A percentile compares a stretch with the other conserved stretches of the same genome.
Evolutionary conservation across 2,797 vertebrate species (phyloP).

Genomic region (Sebastes itinus): DNA sequence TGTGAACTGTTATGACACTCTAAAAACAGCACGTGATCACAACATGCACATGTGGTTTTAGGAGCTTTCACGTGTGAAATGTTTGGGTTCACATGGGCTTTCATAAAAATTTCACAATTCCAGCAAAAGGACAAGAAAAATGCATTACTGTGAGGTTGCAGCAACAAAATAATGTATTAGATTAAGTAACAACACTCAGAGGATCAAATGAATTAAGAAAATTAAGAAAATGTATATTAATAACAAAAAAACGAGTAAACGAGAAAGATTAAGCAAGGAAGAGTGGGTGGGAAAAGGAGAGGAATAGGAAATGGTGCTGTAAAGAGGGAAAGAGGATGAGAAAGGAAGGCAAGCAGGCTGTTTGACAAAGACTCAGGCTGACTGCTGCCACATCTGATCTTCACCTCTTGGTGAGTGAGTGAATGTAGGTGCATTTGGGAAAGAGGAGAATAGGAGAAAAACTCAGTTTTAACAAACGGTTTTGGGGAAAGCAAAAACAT

Average conservation of each 20-base stretch:
- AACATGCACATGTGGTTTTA: neutral
- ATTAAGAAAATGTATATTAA: neutral
- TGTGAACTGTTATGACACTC: neutral
- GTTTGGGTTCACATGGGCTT: neutral
- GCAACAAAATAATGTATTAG: neutral
- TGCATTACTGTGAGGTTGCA: neutral
- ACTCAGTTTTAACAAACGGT: neutral
- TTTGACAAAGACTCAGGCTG: slow-evolving; percentile 31
- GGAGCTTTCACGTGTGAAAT: neutral
- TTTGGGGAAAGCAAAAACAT: neutral
- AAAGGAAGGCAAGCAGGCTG: neutral
- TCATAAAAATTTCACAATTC: neutral
- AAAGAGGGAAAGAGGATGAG: neutral
- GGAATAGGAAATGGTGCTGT: neutral
- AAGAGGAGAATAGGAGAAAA: neutral
- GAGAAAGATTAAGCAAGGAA: neutral
- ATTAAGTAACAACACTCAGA: neutral
- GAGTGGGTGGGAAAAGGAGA: neutral
- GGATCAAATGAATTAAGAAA: neutral
- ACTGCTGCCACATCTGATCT: slow-evolving; percentile 26
- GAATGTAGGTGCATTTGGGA: neutral
- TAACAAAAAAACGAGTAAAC: neutral
- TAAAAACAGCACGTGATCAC: neutral
- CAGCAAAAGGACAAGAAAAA: neutral
- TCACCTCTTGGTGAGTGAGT: neutral